Percentiles rank a stretch among this genome's conserved stretches.
These are phyloP conservation scores for Carassius carassius DNA, from an alignment of 2,113 vertebrate genomes.

Conservation along the genomic window DNA sequence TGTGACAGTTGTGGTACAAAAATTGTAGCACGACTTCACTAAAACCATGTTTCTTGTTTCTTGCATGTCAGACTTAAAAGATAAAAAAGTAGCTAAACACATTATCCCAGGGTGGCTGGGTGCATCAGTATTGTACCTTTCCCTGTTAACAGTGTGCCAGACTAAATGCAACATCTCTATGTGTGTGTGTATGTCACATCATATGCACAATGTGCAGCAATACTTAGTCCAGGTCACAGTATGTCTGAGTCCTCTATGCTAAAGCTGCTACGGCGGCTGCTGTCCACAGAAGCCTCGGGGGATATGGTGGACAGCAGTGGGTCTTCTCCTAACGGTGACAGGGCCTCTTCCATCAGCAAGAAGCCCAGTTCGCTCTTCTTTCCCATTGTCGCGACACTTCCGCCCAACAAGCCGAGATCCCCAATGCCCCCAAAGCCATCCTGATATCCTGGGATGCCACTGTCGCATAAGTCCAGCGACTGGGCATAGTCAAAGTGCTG, in stretches of 20 bases:
- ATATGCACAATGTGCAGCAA: constrained; percentile 11
- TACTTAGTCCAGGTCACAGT: constrained; percentile 74
- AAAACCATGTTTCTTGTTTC: not conserved
- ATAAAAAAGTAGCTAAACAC: constrained; percentile 6
- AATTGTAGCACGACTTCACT: not conserved
- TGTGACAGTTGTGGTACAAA: not conserved
- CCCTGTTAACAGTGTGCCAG: not conserved
- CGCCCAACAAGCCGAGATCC: constrained; percentile 76
- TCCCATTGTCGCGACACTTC: constrained; percentile 67
- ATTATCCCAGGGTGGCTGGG: not conserved
- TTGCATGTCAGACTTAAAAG: not conserved
- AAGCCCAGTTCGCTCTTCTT: constrained; percentile 87
- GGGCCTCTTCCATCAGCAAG: constrained; percentile 92
- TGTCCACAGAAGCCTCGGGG: constrained; percentile 90
- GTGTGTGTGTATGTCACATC: constrained; percentile 40
- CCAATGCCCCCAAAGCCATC: constrained; percentile 85
- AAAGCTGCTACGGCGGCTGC: constrained; percentile 96
- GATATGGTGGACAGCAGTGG: constrained; percentile 95
- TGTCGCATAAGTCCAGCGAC: constrained; percentile 86
- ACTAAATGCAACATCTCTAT: constrained; percentile 31
- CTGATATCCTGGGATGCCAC: constrained; percentile 71
- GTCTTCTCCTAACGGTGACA: constrained; percentile 88
- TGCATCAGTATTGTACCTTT: not conserved
- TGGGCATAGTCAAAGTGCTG: constrained; percentile 86
- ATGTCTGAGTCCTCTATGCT: constrained; percentile 96